Conservation (phyloP, 2,113 vertebrate genomes). For the Polyodon spathula region DNA sequence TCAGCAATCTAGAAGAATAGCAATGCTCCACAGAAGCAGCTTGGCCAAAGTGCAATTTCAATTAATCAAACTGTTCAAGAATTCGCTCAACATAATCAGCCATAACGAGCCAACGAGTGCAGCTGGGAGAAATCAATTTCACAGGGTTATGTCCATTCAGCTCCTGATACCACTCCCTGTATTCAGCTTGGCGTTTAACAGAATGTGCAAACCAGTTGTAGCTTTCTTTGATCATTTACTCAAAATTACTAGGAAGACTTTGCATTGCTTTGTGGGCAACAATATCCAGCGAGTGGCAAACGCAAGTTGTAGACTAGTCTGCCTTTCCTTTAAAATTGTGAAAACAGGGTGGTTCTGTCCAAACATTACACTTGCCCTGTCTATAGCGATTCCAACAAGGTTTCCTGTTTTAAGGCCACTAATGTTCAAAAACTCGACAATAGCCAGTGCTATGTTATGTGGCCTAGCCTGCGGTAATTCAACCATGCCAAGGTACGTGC, state of each 20-base stretch:
- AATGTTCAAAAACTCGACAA: neutral
- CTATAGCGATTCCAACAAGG: neutral
- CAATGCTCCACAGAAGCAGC: constrained; percentile 22
- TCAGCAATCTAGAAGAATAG: constrained; percentile 14
- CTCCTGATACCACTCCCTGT: too few relatives aligned
- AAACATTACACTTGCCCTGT: neutral
- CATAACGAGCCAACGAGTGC: constrained; percentile 7
- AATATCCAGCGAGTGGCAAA: constrained; percentile 1
- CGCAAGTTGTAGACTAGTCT: neutral
- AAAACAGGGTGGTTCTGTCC: too few relatives aligned
- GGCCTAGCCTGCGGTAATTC: neutral
- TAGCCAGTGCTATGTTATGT: neutral
- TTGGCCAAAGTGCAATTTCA: constrained; percentile 2
- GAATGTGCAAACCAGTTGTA: too few relatives aligned
- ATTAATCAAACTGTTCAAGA: constrained; percentile 21
- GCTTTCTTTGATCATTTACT: too few relatives aligned
- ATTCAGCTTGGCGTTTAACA: too few relatives aligned
- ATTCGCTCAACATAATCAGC: constrained; percentile 23
- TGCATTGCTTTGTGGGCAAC: too few relatives aligned
- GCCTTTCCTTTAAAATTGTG: too few relatives aligned
- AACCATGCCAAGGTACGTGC: neutral
- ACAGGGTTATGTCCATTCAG: too few relatives aligned
- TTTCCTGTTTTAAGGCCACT: neutral
- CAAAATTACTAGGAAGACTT: too few relatives aligned
- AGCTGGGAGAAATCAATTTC: too few relatives aligned